phyloP scores from a whole-genome alignment of 2,113 vertebrate genomes.

The Thryonomys swinderianus region DNA sequence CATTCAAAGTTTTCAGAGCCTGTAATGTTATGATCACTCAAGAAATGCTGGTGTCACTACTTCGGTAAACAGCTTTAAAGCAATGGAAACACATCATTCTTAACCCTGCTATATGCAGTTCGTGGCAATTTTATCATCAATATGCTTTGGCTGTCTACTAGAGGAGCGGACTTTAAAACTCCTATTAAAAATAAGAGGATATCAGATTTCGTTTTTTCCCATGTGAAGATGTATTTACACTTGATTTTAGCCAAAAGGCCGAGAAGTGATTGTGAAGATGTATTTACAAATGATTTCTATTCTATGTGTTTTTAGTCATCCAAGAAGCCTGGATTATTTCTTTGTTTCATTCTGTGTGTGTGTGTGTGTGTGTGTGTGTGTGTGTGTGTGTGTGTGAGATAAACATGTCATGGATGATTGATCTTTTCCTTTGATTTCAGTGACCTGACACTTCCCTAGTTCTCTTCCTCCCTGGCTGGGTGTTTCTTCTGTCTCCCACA shows the following conservation, averaged over 20 bases:
- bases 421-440: not conserved
- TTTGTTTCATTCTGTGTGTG: not conserved
- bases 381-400: not conserved
- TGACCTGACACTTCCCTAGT: not conserved
- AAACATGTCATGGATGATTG: not conserved
- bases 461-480: not conserved
- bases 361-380: not conserved
- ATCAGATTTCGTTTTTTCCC: not conserved
- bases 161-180: not conserved
- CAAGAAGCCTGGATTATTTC: not conserved
- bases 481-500: not conserved
- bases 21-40: not conserved
- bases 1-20: not conserved
- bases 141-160: not conserved
- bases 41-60: not conserved
- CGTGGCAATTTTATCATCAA: not conserved
- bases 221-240: not conserved
- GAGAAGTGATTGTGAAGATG: not conserved
- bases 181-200: slow-evolving; percentile 4
- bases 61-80: not conserved
- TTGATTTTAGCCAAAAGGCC: no score
- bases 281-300: not conserved
- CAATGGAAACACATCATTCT: not conserved
- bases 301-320: not conserved
- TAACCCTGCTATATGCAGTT: not conserved